These are phyloP conservation scores for Nemopilema nomurai DNA, from an alignment of 30 jellyfish, hydroid and myxozoan genomes.

Conservation along the genomic window DNA sequence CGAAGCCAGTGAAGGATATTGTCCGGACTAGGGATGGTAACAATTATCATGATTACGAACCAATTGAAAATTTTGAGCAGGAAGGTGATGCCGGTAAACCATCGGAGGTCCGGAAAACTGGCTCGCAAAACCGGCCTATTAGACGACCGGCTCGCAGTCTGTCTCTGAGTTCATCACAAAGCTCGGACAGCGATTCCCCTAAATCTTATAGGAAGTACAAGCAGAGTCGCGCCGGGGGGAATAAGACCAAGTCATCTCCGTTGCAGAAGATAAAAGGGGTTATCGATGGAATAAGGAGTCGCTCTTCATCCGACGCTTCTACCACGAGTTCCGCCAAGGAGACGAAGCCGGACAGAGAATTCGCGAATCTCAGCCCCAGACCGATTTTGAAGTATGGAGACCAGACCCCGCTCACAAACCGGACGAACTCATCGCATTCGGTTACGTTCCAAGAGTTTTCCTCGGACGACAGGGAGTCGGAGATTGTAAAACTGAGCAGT, in stretches of 20 bases:
- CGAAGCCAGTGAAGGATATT: not conserved
- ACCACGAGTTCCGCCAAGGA: conserved; percentile 52
- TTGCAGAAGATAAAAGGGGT: conserved; percentile 56
- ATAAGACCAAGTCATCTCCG: conserved; percentile 54
- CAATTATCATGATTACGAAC: not conserved
- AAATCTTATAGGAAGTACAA: conserved; percentile 60
- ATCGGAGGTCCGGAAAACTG: not conserved
- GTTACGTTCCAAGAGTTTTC: conserved; percentile 50
- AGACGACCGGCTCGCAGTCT: conserved; percentile 39
- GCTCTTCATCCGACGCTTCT: conserved; percentile 75
- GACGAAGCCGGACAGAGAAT: not conserved
- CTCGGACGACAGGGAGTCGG: conserved; percentile 13
- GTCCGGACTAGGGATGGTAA: not conserved
- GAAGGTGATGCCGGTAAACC: not conserved
- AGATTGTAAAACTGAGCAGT: conserved; percentile 39
- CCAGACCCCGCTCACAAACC: conserved; percentile 5
- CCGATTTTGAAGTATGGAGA: conserved; percentile 48
- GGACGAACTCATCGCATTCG: conserved; percentile 58
- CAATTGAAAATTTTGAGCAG: not conserved
- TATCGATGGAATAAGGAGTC: conserved; percentile 74
- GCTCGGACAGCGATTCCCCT: conserved; percentile 72
- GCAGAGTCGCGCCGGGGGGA: conserved; percentile 44
- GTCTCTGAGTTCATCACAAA: conserved; percentile 63
- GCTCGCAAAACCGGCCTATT: not conserved
- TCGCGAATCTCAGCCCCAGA: conserved; percentile 41